phyloP scores from a whole-genome alignment of 2,888 invertebrate species.

The Xylocampa areola region DNA sequence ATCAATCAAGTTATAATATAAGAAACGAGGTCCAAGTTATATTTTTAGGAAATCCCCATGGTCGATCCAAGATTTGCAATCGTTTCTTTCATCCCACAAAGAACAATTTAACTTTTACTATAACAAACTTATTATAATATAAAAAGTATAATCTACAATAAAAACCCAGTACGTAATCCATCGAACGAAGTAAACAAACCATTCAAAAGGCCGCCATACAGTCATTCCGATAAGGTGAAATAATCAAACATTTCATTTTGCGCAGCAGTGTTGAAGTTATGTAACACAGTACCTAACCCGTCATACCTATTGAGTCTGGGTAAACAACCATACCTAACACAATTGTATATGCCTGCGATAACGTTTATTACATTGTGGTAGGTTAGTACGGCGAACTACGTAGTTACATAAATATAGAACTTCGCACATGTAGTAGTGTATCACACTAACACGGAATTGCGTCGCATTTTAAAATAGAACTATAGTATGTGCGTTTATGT shows the following conservation, averaged over 20 bases:
- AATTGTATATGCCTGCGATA: constrained; percentile 29
- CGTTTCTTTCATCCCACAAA: no score
- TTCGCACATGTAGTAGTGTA: background rate
- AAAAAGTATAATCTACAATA: no score
- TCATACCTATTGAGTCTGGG: constrained; percentile 15
- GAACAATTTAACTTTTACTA: no score
- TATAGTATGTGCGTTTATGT: background rate
- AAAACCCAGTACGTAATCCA: no score
- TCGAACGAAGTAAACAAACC: no score
- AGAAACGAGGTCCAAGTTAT: no score
- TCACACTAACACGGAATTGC: background rate
- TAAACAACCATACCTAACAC: constrained; percentile 30
- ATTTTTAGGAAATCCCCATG: no score
- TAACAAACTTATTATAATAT: no score
- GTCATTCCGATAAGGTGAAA: background rate
- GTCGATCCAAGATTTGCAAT: no score
- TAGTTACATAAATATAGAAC: constrained; percentile 21
- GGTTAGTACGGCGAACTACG: constrained; percentile 24
- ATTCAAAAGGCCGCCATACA: no score
- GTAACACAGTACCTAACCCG: constrained; percentile 5
- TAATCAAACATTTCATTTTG: constrained; percentile 1
- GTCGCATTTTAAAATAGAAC: constrained; percentile 7
- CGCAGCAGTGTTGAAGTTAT: constrained; percentile 26
- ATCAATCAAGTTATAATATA: no score
- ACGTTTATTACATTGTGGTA: constrained; percentile 35